phyloP scores from a whole-genome alignment of 2,888 invertebrate genomes.

The Temnothorax unifasciatus region DNA sequence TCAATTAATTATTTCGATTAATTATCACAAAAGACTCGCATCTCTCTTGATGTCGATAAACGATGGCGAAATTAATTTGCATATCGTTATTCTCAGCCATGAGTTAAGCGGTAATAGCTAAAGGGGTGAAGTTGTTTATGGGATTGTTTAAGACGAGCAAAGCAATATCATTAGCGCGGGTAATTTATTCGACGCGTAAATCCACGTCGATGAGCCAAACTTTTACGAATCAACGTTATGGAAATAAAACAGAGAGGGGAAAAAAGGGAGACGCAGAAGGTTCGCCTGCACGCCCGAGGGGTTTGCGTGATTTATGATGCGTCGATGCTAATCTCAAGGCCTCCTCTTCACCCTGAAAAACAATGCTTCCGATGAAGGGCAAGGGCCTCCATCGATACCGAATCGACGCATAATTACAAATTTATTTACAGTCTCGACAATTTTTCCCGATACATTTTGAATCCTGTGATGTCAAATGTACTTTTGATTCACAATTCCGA shows the following conservation, averaged over 20 bases:
- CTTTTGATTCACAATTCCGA: background rate
- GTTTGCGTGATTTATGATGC: slow-evolving; percentile 35
- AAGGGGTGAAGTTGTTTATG: slow-evolving; percentile 2
- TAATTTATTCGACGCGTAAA: slow-evolving; percentile 41
- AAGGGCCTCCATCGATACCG: background rate
- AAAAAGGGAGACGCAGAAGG: background rate
- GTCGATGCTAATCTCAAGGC: slow-evolving; percentile 43
- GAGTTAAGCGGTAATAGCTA: background rate
- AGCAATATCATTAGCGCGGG: slow-evolving; percentile 6
- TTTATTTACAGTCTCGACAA: slow-evolving; percentile 7
- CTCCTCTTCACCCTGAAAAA: slow-evolving; percentile 32
- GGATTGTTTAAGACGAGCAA: slow-evolving; percentile 25
- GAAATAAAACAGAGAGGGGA: background rate
- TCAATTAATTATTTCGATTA: background rate
- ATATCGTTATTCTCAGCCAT: slow-evolving; percentile 5
- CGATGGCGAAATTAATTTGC: slow-evolving; percentile 12
- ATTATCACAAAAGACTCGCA: background rate
- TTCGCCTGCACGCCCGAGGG: slow-evolving; percentile 1
- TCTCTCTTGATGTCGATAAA: slow-evolving; percentile 2
- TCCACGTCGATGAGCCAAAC: slow-evolving; percentile 25
- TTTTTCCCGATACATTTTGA: background rate
- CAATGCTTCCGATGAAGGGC: background rate
- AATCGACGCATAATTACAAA: slow-evolving; percentile 19
- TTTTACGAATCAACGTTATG: slow-evolving; percentile 6
- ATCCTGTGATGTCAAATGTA: background rate